phyloP scores from a whole-genome alignment of 1,140 invertebrate genomes.

The Ceratitis capitata region DNA sequence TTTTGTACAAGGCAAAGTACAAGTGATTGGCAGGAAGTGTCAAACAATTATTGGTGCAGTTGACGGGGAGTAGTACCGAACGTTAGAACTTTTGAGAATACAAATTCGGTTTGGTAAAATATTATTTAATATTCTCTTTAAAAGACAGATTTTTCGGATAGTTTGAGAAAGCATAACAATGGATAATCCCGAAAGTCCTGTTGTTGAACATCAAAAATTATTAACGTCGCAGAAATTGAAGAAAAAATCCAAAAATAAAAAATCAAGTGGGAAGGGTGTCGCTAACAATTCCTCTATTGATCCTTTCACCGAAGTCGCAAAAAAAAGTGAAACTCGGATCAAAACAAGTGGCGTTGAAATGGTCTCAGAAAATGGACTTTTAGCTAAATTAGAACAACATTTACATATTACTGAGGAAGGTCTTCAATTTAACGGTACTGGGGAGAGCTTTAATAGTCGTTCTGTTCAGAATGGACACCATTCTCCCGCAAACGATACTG shows the following conservation, averaged over 20 bases:
- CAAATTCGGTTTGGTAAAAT: background rate
- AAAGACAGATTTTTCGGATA: background rate
- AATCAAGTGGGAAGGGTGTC: background rate
- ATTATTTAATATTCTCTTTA: background rate
- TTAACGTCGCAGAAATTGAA: background rate
- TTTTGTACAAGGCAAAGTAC: background rate
- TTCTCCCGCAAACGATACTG: background rate
- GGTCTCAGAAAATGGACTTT: background rate
- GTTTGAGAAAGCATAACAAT: background rate
- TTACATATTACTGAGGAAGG: constrained; percentile 12
- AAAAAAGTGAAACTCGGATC: background rate
- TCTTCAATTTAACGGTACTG: background rate
- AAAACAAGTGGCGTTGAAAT: background rate
- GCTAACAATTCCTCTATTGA: background rate
- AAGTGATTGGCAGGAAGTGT: constrained; percentile 10
- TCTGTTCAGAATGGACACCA: background rate
- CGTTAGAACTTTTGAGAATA: background rate
- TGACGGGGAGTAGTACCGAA: background rate
- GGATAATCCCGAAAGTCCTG: background rate
- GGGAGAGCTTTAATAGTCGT: background rate
- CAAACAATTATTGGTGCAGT: background rate
- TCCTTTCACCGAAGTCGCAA: background rate
- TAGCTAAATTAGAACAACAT: background rate
- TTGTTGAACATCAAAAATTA: constrained; percentile 14
- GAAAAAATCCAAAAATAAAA: constrained; percentile 11